A percentile compares a stretch with the other conserved stretches of the same genome.
phyloP scores from a whole-genome alignment of 2,113 vertebrate species.

The Lipophrys pholis region DNA sequence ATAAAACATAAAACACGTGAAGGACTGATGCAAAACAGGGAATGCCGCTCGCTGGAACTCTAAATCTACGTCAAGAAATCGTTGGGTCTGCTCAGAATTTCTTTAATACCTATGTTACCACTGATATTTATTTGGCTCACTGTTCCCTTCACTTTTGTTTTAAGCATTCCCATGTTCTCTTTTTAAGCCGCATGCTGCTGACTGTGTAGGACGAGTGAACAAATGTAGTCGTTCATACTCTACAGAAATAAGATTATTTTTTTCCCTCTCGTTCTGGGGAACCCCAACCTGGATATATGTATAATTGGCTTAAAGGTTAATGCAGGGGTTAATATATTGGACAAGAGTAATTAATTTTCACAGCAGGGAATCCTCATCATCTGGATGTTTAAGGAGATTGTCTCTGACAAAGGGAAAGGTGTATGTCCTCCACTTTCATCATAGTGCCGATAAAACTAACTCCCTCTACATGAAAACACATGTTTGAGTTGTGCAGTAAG shows the following conservation, averaged over 20 bases:
- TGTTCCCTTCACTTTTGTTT: slow-evolving; percentile 4
- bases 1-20: too few species aligned
- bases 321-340: slow-evolving; percentile 14
- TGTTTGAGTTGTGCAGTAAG: neutral
- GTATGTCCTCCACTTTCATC: too few species aligned
- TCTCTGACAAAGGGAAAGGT: neutral
- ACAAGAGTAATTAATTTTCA: slow-evolving; percentile 11
- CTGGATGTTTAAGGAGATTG: neutral
- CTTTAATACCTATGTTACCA: too few species aligned
- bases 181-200: slow-evolving; percentile 7
- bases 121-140: slow-evolving; percentile 1
- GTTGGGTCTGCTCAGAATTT: too few species aligned
- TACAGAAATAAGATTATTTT: neutral
- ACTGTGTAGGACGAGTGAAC: slow-evolving; percentile 10
- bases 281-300: slow-evolving; percentile 16
- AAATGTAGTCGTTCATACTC: neutral
- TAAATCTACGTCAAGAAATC: too few species aligned
- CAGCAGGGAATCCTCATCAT: neutral
- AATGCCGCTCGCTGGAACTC: too few species aligned
- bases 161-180: neutral
- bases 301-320: slow-evolving; percentile 13
- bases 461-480: neutral
- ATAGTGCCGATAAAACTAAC: too few species aligned
- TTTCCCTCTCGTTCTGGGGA: slow-evolving; percentile 2
- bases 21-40: too few species aligned